Percentiles rank a stretch among this genome's conserved stretches.
These are phyloP conservation scores for Nettapus auritus DNA, from an alignment of 2,113 vertebrate species.

Conservation along the genomic window DNA sequence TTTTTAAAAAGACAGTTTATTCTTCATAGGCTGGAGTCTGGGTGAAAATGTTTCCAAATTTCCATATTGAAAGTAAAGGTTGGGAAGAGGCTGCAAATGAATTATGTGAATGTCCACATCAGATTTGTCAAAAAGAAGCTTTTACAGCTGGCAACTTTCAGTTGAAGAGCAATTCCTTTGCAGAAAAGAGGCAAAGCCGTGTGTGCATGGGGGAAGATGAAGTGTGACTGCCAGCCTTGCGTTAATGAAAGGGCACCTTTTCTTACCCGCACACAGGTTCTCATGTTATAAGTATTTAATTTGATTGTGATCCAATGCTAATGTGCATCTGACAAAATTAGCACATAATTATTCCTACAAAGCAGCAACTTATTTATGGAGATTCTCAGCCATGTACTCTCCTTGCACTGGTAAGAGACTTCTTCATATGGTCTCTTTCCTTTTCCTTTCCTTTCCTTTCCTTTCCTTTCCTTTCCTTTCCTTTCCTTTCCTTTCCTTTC, in stretches of 20 bases:
- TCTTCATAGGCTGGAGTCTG: background rate
- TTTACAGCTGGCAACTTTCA: background rate
- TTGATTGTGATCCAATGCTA: background rate
- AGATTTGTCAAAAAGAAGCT: background rate
- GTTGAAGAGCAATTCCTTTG: background rate
- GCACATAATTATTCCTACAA: background rate
- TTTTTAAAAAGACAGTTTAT: slow-evolving; percentile 35
- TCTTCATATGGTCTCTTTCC: fast-evolving
- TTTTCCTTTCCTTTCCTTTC: background rate
- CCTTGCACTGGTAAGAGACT: background rate
- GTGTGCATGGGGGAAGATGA: background rate
- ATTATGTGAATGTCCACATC: background rate
- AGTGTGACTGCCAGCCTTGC: background rate
- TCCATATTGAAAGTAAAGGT: background rate
- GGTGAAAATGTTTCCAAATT: background rate
- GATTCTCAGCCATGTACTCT: background rate
- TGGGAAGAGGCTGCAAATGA: background rate
- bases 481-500: background rate
- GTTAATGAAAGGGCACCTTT: background rate
- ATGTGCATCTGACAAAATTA: background rate
- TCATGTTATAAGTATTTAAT: background rate
- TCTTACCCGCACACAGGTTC: background rate
- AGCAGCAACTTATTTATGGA: background rate
- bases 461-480: no score
- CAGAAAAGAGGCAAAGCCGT: background rate